Conservation (phyloP, 1,140 invertebrate genomes). For the Cherax destructor region DNA sequence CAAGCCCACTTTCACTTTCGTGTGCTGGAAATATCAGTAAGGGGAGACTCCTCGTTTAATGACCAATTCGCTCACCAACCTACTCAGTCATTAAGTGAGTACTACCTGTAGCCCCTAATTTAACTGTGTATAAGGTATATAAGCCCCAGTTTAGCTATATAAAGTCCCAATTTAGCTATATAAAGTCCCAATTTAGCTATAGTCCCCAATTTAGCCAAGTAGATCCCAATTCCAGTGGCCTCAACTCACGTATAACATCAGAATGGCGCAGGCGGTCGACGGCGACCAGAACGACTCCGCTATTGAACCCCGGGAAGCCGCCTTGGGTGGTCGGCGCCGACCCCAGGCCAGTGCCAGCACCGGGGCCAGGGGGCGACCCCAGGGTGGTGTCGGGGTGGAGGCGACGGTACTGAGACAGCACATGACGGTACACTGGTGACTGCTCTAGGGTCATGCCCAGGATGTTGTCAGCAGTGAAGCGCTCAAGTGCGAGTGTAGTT, state of each 20-base stretch:
- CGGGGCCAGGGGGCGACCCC: constrained; percentile 79
- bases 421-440: constrained; percentile 88
- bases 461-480: constrained; percentile 76
- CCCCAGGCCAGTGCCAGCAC: constrained; percentile 81
- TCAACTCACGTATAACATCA: constrained; percentile 25
- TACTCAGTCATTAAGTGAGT: too few species aligned
- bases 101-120: too few species aligned
- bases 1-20: too few species aligned
- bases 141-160: too few species aligned
- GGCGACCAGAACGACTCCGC: constrained; percentile 86
- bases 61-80: too few species aligned
- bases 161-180: too few species aligned
- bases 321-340: constrained; percentile 62
- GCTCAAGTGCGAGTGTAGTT: constrained; percentile 84
- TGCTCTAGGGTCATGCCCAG: constrained; percentile 87
- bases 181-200: too few species aligned
- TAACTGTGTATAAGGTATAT: too few species aligned
- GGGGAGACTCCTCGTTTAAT: too few species aligned
- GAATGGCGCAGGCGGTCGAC: constrained; percentile 83
- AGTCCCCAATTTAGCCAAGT: too few species aligned
- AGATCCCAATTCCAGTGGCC: too few species aligned
- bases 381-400: constrained; percentile 80
- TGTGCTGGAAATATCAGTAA: too few species aligned
- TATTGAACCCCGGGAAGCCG: constrained; percentile 87
- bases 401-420: constrained; percentile 83